Conservation (phyloP, 2,113 vertebrate species). For the Carollia perspicillata region DNA sequence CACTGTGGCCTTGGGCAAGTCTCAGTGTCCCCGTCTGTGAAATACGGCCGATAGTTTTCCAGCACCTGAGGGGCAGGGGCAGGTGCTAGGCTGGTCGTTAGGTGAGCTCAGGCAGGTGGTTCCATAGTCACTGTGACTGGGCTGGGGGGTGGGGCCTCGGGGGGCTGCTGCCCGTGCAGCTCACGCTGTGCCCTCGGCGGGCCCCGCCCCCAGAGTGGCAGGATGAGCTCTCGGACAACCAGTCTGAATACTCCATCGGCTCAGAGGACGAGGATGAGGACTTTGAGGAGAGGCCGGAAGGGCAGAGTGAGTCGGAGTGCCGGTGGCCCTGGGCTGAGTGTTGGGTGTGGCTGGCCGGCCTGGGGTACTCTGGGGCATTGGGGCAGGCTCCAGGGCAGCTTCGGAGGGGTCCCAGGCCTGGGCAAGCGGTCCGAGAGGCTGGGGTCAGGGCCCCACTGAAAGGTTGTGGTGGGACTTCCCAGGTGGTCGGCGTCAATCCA, state of each 20-base stretch:
- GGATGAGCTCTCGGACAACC: conserved; percentile 98
- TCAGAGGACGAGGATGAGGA: conserved; percentile 99
- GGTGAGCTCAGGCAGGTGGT: neutral
- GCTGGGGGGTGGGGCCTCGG: neutral
- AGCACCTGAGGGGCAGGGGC: rapidly evolving
- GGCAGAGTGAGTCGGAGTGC: conserved; percentile 83
- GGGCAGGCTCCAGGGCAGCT: neutral
- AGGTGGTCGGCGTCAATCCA: conserved; percentile 95
- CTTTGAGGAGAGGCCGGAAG: conserved; percentile 97
- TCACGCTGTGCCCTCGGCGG: neutral
- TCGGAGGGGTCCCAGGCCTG: neutral
- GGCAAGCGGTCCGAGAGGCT: rapidly evolving
- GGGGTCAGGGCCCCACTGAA: neutral
- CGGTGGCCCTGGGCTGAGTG: neutral
- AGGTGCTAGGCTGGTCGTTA: rapidly evolving
- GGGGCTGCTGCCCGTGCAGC: neutral
- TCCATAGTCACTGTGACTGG: rapidly evolving
- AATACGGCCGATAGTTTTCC: rapidly evolving
- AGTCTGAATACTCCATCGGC: conserved; percentile 97
- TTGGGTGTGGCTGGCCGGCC: rapidly evolving
- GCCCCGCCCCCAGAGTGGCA: conserved; percentile 90
- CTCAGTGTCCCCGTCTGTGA: neutral
- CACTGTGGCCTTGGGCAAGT: neutral
- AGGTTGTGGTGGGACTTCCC: neutral
- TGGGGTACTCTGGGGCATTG: neutral